Conservation (phyloP, 2,113 vertebrate genomes). For the Podiceps cristatus region DNA sequence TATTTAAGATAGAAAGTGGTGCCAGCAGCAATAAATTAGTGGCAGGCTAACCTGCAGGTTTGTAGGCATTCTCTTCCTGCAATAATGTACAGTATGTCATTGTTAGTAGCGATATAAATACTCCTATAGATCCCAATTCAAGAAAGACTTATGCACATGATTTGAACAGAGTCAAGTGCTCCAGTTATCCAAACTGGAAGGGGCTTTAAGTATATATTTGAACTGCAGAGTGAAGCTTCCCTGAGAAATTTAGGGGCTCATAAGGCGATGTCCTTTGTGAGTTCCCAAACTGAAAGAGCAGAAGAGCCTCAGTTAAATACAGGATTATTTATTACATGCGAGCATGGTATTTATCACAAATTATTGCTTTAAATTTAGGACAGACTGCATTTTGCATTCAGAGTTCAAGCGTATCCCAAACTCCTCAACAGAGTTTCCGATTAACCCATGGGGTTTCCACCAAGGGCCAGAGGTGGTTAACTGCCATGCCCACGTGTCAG, state of each 20-base stretch:
- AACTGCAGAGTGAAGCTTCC: background rate
- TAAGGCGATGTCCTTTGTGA: background rate
- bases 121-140: background rate
- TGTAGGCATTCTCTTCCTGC: slow-evolving; percentile 1
- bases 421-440: background rate
- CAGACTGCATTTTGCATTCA: background rate
- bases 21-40: slow-evolving; percentile 45
- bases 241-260: background rate
- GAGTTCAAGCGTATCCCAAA: background rate
- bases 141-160: background rate
- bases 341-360: background rate
- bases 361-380: background rate
- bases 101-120: background rate
- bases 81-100: background rate
- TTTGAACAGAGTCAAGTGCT: background rate
- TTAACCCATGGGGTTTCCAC: fast-evolving
- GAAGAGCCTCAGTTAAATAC: background rate
- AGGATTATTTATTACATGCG: background rate
- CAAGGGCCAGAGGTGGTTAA: fast-evolving
- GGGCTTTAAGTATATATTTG: background rate
- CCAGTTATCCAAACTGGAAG: background rate
- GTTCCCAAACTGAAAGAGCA: background rate
- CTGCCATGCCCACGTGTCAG: background rate
- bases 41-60: background rate
- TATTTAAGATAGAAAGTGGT: slow-evolving; percentile 47